Evolutionary conservation across 2,888 invertebrate species (phyloP).

Genomic region (Synanthedon andrenaeformis): DNA sequence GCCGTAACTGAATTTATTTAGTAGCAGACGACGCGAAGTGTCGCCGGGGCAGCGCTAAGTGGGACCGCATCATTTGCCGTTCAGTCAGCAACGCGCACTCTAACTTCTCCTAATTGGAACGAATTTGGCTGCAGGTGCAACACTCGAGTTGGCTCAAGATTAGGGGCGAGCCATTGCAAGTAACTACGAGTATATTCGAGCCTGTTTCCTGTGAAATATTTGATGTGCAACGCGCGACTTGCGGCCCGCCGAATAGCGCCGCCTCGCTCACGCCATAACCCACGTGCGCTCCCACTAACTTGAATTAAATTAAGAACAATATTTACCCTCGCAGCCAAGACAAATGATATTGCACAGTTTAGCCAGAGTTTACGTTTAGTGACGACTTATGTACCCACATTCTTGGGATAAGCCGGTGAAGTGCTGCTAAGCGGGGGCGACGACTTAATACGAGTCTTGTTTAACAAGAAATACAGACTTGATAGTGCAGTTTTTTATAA

Average conservation of each 20-base stretch:
- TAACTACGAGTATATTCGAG: constrained; percentile 55
- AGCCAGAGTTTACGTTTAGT: constrained; percentile 52
- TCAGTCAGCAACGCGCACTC: constrained; percentile 62
- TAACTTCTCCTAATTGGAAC: constrained; percentile 69
- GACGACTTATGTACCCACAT: constrained; percentile 57
- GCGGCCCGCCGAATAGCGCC: constrained; percentile 31
- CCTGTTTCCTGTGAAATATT: constrained; percentile 60
- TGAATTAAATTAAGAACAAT: constrained; percentile 69
- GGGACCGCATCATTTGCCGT: constrained; percentile 68
- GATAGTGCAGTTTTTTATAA: neutral
- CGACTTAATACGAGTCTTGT: constrained; percentile 21
- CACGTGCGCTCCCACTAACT: constrained; percentile 48
- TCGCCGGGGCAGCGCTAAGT: constrained; percentile 53
- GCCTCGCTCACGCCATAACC: constrained; percentile 33
- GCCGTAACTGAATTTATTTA: constrained; percentile 61
- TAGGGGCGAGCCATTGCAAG: constrained; percentile 62
- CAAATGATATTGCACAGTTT: constrained; percentile 64
- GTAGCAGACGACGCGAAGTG: constrained; percentile 55
- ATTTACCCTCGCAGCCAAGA: constrained; percentile 59
- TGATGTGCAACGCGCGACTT: constrained; percentile 57
- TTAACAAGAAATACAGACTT: constrained; percentile 23
- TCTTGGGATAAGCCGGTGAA: constrained; percentile 44
- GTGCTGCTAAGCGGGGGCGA: constrained; percentile 22
- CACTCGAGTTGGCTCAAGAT: constrained; percentile 67
- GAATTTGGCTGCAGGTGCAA: constrained; percentile 70